phyloP scores from a whole-genome alignment of 2,113 vertebrate species.

The Elachura formosa region DNA sequence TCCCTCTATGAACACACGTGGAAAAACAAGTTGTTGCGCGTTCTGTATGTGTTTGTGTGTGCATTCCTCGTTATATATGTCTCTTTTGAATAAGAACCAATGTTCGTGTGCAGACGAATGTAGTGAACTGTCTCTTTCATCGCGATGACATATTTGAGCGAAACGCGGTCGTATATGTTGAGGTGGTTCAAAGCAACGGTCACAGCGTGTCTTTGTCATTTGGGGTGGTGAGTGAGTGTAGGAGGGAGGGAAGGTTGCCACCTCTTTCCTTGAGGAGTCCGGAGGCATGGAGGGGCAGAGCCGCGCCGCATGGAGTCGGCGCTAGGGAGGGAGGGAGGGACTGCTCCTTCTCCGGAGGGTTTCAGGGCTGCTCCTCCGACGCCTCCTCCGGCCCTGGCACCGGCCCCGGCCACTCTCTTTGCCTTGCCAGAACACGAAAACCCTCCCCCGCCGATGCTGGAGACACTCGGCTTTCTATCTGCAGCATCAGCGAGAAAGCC shows the following conservation, averaged over 20 bases:
- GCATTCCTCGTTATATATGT: not conserved
- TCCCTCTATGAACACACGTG: not conserved
- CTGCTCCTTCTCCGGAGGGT: not conserved
- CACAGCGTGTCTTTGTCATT: not conserved
- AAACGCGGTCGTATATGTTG: not conserved
- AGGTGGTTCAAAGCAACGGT: slow-evolving; percentile 21
- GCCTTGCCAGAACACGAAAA: not conserved
- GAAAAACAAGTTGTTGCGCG: slow-evolving; percentile 2
- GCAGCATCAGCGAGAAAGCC: slow-evolving; percentile 79
- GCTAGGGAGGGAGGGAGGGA: not conserved
- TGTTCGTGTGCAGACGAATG: not conserved
- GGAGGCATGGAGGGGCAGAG: not conserved
- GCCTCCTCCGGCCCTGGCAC: not conserved
- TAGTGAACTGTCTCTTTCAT: not conserved
- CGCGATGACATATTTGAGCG: not conserved
- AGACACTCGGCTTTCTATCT: slow-evolving; percentile 58
- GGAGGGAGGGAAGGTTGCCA: slow-evolving; percentile 2
- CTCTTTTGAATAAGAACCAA: not conserved
- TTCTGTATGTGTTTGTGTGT: not conserved
- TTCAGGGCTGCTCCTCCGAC: not conserved
- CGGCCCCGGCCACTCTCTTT: not conserved
- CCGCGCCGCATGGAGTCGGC: not conserved
- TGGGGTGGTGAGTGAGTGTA: not conserved
- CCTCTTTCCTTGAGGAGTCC: not conserved
- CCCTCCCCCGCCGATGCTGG: not conserved